These are phyloP conservation scores for Mandrillus leucophaeus DNA, from an alignment of 2,113 vertebrate species.

Conservation along the genomic window DNA sequence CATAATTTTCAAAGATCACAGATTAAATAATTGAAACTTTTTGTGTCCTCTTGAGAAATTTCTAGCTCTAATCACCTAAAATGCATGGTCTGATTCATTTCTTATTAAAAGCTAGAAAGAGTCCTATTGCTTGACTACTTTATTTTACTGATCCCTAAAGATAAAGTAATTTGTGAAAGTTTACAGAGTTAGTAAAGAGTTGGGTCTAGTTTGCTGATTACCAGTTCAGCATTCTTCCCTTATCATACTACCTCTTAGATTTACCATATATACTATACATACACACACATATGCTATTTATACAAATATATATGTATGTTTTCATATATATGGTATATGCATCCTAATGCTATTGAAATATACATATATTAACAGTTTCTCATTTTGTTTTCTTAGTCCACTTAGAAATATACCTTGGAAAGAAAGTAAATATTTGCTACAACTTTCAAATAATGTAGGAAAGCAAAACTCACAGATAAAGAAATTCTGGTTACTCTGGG, in stretches of 20 bases:
- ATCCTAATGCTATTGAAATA: neutral
- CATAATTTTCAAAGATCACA: conserved; percentile 18
- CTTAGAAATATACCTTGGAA: neutral
- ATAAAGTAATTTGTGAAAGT: neutral
- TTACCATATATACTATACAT: neutral
- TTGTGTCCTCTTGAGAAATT: neutral
- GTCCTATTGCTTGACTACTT: neutral
- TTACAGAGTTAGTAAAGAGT: neutral
- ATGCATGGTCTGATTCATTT: neutral
- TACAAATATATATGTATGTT: neutral
- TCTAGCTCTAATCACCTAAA: neutral
- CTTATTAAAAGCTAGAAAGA: conserved; percentile 1
- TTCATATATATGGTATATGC: neutral
- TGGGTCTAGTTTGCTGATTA: neutral
- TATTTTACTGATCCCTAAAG: conserved; percentile 8
- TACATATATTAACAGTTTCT: neutral
- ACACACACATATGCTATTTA: neutral
- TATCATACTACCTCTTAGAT: neutral
- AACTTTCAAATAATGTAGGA: neutral
- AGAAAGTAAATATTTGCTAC: neutral
- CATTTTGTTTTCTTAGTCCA: neutral
- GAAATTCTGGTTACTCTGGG: neutral
- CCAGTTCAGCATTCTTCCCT: neutral
- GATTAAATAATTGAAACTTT: neutral
- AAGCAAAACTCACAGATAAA: conserved; percentile 13